Evolutionary conservation across 2,113 vertebrate species (phyloP).

Genomic region (Ophthalmolycus amberensis): DNA sequence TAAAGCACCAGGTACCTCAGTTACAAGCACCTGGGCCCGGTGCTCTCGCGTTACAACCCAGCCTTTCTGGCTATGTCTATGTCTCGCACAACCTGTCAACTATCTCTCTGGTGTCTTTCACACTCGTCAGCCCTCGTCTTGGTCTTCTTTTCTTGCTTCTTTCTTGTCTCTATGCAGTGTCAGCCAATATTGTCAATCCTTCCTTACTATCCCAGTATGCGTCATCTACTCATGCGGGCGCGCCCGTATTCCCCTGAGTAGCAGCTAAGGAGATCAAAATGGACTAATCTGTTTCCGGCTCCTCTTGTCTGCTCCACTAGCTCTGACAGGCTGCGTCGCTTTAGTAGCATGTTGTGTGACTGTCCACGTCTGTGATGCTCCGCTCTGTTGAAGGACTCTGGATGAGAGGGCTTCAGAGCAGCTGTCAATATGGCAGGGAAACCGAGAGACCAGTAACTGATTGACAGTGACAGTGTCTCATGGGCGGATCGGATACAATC

Average conservation of each 20-base stretch:
- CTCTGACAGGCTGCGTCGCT: constrained; percentile 38
- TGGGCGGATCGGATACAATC: constrained; percentile 35
- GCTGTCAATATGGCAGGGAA: constrained; percentile 54
- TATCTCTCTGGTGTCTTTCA: not conserved
- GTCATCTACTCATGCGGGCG: constrained; percentile 42
- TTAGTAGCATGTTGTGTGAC: constrained; percentile 35
- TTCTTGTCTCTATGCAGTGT: not conserved
- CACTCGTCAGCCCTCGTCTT: not conserved
- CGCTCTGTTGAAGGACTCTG: constrained; percentile 42
- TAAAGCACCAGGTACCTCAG: not conserved
- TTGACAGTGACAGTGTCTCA: constrained; percentile 42
- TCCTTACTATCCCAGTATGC: constrained; percentile 24
- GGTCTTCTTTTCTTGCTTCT: not conserved
- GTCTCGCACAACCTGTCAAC: not conserved
- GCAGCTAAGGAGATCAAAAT: constrained; percentile 54
- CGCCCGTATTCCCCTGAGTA: constrained; percentile 43
- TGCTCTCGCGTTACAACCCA: no score
- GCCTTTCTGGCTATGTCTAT: not conserved
- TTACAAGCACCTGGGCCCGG: no score
- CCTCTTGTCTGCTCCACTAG: constrained; percentile 44
- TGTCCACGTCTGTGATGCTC: constrained; percentile 48
- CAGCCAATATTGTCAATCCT: constrained; percentile 18
- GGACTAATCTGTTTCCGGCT: constrained; percentile 55
- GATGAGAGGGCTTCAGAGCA: constrained; percentile 60
- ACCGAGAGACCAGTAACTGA: constrained; percentile 49